Conservation (phyloP, 1,140 invertebrate species). For the Drosophila sp. region DNA sequence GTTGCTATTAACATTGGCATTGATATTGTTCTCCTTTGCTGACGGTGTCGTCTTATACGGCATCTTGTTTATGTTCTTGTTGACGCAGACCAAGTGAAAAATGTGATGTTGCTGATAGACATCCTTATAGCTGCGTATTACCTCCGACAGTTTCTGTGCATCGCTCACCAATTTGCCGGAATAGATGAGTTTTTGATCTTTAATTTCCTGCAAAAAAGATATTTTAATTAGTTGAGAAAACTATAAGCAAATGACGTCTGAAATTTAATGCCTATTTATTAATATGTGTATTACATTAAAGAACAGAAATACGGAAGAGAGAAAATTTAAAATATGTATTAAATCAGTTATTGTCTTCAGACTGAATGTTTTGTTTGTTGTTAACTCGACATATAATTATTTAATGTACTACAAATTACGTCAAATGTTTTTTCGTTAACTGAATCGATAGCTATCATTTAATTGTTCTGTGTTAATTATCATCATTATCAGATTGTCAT, state of each 20-base stretch:
- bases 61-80: conserved; percentile 78
- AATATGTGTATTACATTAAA: too few relatives aligned
- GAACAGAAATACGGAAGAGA: too few relatives aligned
- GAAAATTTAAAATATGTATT: too few relatives aligned
- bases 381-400: too few relatives aligned
- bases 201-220: conserved; percentile 85
- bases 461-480: neutral
- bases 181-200: conserved; percentile 95
- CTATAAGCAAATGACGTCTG: neutral
- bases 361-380: neutral
- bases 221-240: neutral
- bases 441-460: too few relatives aligned
- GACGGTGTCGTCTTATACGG: conserved; percentile 57
- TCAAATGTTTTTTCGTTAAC: too few relatives aligned
- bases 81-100: conserved; percentile 92
- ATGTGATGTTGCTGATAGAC: conserved; percentile 88
- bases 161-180: conserved; percentile 94
- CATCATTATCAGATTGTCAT: too few relatives aligned
- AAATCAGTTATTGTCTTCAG: too few relatives aligned
- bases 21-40: conserved; percentile 29
- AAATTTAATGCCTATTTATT: too few relatives aligned
- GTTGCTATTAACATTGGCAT: conserved; percentile 60
- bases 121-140: conserved; percentile 90
- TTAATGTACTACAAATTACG: too few relatives aligned
- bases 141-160: conserved; percentile 90